Conservation (phyloP, 2,797 vertebrate species). For the Anomalospiza imberbis region DNA sequence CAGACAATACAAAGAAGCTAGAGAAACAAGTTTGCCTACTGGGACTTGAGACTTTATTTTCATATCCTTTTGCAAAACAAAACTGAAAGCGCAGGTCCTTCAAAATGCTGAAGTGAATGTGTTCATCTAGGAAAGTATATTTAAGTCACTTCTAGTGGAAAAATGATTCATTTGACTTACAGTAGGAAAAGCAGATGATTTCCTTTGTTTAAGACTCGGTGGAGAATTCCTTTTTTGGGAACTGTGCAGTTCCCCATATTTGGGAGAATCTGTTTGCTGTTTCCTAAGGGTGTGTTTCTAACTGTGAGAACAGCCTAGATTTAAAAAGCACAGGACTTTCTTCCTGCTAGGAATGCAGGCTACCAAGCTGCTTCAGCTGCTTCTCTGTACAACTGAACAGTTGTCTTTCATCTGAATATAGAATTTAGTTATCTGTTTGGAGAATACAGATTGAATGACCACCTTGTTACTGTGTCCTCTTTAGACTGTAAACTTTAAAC, state of each 20-base stretch:
- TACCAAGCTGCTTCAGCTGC: neutral
- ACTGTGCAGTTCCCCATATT: neutral
- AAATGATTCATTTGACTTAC: neutral
- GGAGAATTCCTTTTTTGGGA: slow-evolving; percentile 48
- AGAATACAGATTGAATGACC: neutral
- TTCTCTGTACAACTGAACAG: neutral
- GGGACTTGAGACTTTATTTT: neutral
- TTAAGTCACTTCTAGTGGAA: neutral
- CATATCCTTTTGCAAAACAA: slow-evolving; percentile 12
- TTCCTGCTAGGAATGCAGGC: neutral
- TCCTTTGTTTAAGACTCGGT: neutral
- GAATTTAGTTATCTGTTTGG: neutral
- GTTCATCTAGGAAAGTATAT: neutral
- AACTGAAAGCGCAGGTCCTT: neutral
- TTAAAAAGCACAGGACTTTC: slow-evolving; percentile 14
- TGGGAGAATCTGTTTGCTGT: slow-evolving; percentile 23
- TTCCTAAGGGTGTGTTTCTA: slow-evolving; percentile 34
- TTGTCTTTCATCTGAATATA: neutral
- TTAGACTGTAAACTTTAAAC: neutral
- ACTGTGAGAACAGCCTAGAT: neutral
- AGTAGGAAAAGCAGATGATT: neutral
- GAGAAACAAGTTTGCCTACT: slow-evolving; percentile 23
- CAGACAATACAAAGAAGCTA: slow-evolving; percentile 29
- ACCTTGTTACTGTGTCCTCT: neutral
- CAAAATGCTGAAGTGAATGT: neutral